phyloP scores from a whole-genome alignment of 2,888 invertebrate genomes.

The Lycia hirtaria region DNA sequence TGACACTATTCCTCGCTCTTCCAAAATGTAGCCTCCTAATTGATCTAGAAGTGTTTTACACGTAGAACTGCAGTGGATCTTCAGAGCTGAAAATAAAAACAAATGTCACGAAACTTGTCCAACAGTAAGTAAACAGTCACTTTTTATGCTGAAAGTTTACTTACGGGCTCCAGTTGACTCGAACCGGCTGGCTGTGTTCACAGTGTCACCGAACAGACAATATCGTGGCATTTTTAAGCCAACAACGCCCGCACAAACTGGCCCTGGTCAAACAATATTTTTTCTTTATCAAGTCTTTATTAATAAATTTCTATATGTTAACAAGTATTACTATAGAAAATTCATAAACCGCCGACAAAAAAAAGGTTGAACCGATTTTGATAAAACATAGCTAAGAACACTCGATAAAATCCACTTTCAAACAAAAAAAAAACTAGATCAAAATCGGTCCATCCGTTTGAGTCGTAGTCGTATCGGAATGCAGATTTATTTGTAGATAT shows the following conservation, averaged over 20 bases:
- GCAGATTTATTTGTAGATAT: too few relatives aligned
- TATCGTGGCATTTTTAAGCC: conserved; percentile 97
- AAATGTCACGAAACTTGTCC: neutral
- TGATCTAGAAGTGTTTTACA: conserved; percentile 89
- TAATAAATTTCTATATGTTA: too few relatives aligned
- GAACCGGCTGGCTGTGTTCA: conserved; percentile 95
- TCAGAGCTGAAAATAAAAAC: conserved; percentile 85
- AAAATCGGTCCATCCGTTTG: too few relatives aligned
- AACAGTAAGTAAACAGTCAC: neutral
- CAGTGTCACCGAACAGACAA: conserved; percentile 96
- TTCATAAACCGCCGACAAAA: too few relatives aligned
- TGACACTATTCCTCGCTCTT: conserved; percentile 90
- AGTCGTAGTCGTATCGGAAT: too few relatives aligned
- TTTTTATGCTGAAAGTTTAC: conserved; percentile 46
- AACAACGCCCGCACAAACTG: conserved; percentile 96
- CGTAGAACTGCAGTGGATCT: conserved; percentile 92
- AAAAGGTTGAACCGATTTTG: too few relatives aligned
- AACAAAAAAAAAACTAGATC: too few relatives aligned
- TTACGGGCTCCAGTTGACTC: conserved; percentile 93
- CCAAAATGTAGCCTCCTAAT: conserved; percentile 90
- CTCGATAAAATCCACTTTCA: too few relatives aligned
- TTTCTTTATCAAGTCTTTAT: too few relatives aligned
- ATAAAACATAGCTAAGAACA: too few relatives aligned
- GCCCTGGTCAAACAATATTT: too few relatives aligned
- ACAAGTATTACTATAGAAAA: too few relatives aligned